phyloP scores from a whole-genome alignment of 2,797 vertebrate species.

The Thamnophis elegans region DNA sequence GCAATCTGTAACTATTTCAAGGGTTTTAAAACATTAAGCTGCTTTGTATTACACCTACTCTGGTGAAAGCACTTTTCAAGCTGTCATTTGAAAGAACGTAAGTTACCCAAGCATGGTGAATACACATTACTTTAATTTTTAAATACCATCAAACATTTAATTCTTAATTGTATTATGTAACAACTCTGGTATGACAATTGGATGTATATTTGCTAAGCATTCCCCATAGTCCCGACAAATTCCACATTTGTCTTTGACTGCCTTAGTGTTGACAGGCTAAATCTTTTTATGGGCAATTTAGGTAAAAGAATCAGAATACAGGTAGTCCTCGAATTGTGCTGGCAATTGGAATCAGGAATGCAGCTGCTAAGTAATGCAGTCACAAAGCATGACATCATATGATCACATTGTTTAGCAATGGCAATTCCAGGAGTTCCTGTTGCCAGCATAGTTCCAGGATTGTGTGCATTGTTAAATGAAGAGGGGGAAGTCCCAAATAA shows the following conservation, averaged over 20 bases:
- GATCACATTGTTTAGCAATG: background rate
- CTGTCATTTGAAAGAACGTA: background rate
- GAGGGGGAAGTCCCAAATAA: background rate
- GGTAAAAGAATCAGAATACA: background rate
- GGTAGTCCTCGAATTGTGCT: background rate
- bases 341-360: background rate
- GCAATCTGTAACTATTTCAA: conserved; percentile 70
- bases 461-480: background rate
- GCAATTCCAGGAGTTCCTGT: background rate
- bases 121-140: background rate
- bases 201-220: background rate
- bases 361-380: background rate
- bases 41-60: background rate
- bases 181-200: background rate
- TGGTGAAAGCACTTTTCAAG: background rate
- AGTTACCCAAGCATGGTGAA: background rate
- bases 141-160: background rate
- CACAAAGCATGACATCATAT: background rate
- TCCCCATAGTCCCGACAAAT: background rate
- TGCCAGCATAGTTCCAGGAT: background rate
- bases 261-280: background rate
- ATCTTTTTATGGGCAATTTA: background rate
- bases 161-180: background rate
- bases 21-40: conserved; percentile 2
- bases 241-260: background rate